Conservation (phyloP, 2,113 vertebrate genomes). For the Poeciliopsis prolifica region DNA sequence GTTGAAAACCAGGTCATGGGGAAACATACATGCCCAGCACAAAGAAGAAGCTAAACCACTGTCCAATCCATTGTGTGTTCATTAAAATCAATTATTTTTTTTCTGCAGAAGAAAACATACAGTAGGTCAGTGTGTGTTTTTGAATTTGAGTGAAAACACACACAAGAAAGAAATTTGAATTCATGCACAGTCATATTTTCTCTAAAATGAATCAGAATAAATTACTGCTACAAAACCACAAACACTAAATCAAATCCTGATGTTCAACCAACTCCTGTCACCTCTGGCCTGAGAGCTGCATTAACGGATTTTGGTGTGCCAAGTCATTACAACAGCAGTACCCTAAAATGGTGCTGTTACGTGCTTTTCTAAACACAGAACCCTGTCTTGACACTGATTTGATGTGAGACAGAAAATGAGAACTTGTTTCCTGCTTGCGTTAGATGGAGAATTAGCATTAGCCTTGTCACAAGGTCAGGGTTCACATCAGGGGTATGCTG, state of each 20-base stretch:
- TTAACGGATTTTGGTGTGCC: conserved; percentile 37
- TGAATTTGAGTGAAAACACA: conserved; percentile 12
- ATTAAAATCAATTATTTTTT: conserved; percentile 35
- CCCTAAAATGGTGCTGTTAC: conserved; percentile 31
- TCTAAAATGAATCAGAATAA: conserved; percentile 63
- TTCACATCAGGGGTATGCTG: conserved; percentile 44
- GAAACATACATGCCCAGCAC: conserved; percentile 41
- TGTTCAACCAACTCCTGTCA: conserved; percentile 35
- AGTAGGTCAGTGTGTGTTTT: conserved; percentile 6
- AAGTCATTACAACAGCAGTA: conserved; percentile 33
- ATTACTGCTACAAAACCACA: conserved; percentile 48
- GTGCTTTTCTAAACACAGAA: conserved; percentile 43
- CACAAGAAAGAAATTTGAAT: conserved; percentile 2
- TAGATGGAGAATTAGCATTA: conserved; percentile 44
- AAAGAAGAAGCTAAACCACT: conserved; percentile 44
- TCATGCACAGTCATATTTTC: conserved; percentile 43
- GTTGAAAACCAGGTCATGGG: conserved; percentile 61
- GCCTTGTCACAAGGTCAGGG: conserved; percentile 52
- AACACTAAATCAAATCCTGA: conserved; percentile 47
- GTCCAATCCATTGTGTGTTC: conserved; percentile 42
- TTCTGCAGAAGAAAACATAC: conserved; percentile 13
- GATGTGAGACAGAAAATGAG: conserved; percentile 43
- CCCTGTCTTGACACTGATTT: conserved; percentile 41
- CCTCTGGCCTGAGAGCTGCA: conserved; percentile 28
- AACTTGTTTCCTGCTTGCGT: conserved; percentile 43